phyloP scores from a whole-genome alignment of 2,888 invertebrate genomes.

The Agrochola lota region DNA sequence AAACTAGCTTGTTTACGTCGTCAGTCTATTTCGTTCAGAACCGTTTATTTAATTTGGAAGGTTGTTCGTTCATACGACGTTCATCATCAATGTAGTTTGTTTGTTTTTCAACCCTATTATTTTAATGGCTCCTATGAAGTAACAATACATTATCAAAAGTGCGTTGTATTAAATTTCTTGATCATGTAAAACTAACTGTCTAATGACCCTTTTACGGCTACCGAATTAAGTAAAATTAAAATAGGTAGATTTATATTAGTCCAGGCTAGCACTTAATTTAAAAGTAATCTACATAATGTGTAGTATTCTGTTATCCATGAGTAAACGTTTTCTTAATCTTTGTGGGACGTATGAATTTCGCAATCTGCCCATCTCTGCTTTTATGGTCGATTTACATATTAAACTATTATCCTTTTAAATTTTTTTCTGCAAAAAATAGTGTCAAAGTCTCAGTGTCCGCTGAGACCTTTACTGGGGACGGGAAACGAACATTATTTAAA shows the following conservation, averaged over 20 bases:
- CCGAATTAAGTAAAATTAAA: not conserved
- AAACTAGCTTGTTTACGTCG: slow-evolving; percentile 35
- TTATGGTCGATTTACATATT: slow-evolving; percentile 1
- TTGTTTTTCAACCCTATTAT: slow-evolving; percentile 16
- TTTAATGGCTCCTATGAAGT: slow-evolving; percentile 12
- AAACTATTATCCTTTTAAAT: slow-evolving; percentile 16
- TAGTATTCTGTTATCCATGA: not conserved
- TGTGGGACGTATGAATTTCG: slow-evolving; percentile 11
- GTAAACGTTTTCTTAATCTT: slow-evolving; percentile 13
- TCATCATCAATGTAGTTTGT: slow-evolving; percentile 13
- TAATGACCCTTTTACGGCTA: not conserved
- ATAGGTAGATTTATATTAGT: not conserved
- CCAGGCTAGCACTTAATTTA: not conserved
- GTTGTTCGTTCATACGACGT: slow-evolving; percentile 19
- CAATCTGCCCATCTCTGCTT: slow-evolving; percentile 2
- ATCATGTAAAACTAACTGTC: not conserved
- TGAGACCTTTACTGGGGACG: not conserved
- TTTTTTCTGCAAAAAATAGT: slow-evolving; percentile 6
- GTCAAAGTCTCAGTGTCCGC: not conserved
- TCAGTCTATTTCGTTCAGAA: slow-evolving; percentile 5
- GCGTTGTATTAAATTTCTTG: not conserved
- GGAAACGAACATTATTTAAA: slow-evolving; percentile 1
- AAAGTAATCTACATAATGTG: slow-evolving; percentile 16
- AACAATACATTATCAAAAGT: not conserved
- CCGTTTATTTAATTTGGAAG: slow-evolving; percentile 12